Percentiles rank a stretch among this genome's conserved stretches.
Evolutionary conservation across 2,888 invertebrate species (phyloP).

Genomic region (Trissoscelio sp.): DNA sequence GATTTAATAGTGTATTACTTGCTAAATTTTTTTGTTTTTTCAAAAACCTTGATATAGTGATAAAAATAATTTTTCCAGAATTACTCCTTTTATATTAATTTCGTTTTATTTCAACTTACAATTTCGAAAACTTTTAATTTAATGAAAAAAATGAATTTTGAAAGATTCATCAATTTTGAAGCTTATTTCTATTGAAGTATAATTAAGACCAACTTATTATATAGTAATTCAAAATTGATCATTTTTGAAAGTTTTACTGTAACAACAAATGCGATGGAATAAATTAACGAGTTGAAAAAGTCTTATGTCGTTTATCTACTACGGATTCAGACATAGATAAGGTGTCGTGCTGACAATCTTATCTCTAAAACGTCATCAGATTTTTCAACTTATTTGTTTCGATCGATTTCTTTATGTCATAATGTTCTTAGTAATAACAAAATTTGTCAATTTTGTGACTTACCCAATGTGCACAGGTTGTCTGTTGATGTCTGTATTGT

Average conservation of each 20-base stretch:
- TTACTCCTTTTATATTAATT: too few relatives aligned
- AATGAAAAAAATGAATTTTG: too few relatives aligned
- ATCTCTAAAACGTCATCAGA: slow-evolving; percentile 9
- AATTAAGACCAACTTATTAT: too few relatives aligned
- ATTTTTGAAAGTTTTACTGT: not conserved
- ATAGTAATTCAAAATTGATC: too few relatives aligned
- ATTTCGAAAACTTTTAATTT: too few relatives aligned
- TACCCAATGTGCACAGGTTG: slow-evolving; percentile 88
- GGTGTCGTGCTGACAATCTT: not conserved
- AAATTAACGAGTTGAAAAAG: slow-evolving; percentile 35
- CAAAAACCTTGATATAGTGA: too few relatives aligned
- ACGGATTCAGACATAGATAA: not conserved
- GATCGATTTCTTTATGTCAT: not conserved
- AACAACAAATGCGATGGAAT: slow-evolving; percentile 30
- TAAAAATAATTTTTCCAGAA: too few relatives aligned
- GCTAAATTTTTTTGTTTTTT: too few relatives aligned
- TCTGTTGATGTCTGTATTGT: slow-evolving; percentile 87
- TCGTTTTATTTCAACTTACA: too few relatives aligned
- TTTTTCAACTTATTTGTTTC: slow-evolving; percentile 8
- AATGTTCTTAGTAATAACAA: not conserved
- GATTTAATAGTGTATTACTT: too few relatives aligned
- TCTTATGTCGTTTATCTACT: slow-evolving; percentile 13
- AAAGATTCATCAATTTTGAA: too few relatives aligned
- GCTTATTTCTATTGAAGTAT: too few relatives aligned
- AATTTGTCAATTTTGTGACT: slow-evolving; percentile 75